phyloP scores from a whole-genome alignment of 1,140 invertebrate genomes.

The Ceratina calcarata region DNA sequence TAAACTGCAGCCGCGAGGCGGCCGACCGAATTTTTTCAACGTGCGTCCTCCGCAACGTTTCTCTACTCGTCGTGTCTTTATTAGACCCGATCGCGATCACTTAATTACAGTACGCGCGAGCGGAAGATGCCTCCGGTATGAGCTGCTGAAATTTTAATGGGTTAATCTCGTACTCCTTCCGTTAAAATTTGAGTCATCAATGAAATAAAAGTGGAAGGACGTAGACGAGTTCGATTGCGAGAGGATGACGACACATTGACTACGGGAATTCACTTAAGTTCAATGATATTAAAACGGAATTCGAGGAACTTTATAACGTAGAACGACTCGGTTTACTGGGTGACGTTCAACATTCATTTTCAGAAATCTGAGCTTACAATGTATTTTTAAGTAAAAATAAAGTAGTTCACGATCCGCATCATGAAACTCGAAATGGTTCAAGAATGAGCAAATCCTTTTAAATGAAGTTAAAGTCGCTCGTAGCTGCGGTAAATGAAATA shows the following conservation, averaged over 20 bases:
- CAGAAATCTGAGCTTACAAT: too few species aligned
- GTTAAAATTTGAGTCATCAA: too few species aligned
- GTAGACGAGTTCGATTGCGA: too few species aligned
- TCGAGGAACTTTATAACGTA: too few species aligned
- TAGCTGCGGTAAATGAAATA: slow-evolving; percentile 4
- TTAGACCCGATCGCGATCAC: background rate
- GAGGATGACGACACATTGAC: too few species aligned
- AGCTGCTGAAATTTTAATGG: background rate
- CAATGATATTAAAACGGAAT: too few species aligned
- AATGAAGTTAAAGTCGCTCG: slow-evolving; percentile 12
- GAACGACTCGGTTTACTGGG: too few species aligned
- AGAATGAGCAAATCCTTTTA: background rate
- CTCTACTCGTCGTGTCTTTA: background rate
- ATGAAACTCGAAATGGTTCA: background rate
- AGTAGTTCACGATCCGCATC: background rate
- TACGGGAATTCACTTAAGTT: too few species aligned
- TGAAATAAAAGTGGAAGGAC: too few species aligned
- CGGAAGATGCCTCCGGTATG: background rate
- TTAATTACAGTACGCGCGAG: slow-evolving; percentile 5
- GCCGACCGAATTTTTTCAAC: slow-evolving; percentile 18
- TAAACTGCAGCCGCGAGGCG: background rate
- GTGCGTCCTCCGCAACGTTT: background rate
- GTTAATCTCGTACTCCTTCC: too few species aligned
- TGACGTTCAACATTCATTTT: too few species aligned
- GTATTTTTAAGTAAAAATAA: too few species aligned